Evolutionary conservation across 2,797 vertebrate genomes (phyloP).

Genomic region (Pelodytes ibericus): DNA sequence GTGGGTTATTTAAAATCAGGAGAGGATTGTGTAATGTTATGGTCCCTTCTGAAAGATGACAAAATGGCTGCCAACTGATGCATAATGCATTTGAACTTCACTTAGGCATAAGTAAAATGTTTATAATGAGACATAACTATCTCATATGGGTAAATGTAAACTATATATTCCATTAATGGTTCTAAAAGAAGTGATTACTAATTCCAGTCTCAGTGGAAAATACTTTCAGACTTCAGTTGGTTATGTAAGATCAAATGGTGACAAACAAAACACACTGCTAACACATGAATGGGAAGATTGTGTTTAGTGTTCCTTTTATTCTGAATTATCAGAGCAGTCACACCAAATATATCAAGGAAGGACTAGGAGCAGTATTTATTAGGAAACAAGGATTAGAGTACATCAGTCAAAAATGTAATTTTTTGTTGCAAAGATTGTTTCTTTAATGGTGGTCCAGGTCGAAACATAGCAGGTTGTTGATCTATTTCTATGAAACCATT

Average conservation of each 20-base stretch:
- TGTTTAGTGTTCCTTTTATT: constrained; percentile 15
- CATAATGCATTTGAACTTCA: background rate
- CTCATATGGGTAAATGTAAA: background rate
- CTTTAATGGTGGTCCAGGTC: constrained; percentile 45
- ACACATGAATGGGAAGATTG: constrained; percentile 34
- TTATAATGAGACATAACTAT: background rate
- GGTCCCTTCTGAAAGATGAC: background rate
- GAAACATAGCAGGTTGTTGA: constrained; percentile 38
- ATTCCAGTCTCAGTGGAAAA: constrained; percentile 15
- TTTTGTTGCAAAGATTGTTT: constrained; percentile 14
- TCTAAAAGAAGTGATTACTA: constrained; percentile 19
- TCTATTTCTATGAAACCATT: constrained; percentile 43
- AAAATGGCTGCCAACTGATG: background rate
- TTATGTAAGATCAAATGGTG: constrained; percentile 24
- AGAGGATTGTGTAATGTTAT: too few relatives aligned
- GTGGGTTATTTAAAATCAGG: too few relatives aligned
- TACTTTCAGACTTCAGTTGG: constrained; percentile 22
- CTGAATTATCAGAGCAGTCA: constrained; percentile 30
- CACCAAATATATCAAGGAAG: constrained; percentile 14
- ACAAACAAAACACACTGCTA: constrained; percentile 26
- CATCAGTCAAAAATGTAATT: background rate
- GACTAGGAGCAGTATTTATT: constrained; percentile 1
- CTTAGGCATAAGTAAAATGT: background rate
- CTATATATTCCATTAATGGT: background rate
- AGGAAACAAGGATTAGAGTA: background rate